A percentile compares a stretch with the other conserved stretches of the same genome.
Conservation (phyloP, 2,113 vertebrate species). For the Panthera uncia region DNA sequence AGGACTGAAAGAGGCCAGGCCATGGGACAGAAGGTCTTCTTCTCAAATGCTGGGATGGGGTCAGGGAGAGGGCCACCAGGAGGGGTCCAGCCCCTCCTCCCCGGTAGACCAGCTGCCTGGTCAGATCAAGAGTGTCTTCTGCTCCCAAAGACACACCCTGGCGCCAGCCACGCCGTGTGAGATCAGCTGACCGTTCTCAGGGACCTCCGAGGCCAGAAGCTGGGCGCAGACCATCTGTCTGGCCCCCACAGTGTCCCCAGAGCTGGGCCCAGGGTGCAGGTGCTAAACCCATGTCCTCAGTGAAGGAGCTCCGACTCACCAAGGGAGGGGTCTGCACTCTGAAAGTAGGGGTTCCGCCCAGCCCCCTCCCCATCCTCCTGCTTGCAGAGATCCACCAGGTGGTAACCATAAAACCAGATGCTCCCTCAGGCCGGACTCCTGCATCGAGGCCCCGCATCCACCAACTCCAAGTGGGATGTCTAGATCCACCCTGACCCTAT, state of each 20-base stretch:
- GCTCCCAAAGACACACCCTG: not conserved
- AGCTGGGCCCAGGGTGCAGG: not conserved
- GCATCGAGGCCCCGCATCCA: not conserved
- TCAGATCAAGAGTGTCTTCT: not conserved
- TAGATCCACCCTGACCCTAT: not conserved
- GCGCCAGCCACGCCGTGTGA: not conserved
- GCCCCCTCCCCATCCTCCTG: not conserved
- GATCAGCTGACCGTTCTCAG: not conserved
- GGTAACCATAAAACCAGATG: not conserved
- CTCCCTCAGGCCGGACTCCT: not conserved
- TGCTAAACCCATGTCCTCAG: not conserved
- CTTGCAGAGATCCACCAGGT: not conserved
- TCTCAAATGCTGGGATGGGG: not conserved
- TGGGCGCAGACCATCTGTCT: not conserved
- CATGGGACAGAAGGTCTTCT: not conserved
- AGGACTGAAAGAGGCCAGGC: not conserved
- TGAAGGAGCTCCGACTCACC: not conserved
- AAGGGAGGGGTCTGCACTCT: not conserved
- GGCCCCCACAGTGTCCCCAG: not conserved
- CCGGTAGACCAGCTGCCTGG: not conserved
- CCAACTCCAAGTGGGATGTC: not conserved
- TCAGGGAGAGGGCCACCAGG: not conserved
- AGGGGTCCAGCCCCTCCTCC: not conserved
- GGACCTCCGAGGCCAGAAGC: not conserved
- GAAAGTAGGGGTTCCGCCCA: not conserved